phyloP scores from a whole-genome alignment of 1,140 invertebrate genomes.

The Tetragnatha versicolor region DNA sequence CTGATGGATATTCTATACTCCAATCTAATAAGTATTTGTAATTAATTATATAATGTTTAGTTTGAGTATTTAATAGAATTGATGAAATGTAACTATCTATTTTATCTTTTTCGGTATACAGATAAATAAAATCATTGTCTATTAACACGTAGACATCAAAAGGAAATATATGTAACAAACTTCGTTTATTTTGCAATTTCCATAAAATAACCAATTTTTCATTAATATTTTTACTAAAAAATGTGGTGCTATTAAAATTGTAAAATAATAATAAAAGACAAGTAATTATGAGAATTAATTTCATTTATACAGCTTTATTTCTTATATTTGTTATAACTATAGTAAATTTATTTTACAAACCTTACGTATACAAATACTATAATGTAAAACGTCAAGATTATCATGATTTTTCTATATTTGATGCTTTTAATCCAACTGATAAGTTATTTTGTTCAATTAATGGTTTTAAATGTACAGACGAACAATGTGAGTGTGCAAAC shows the following conservation, averaged over 20 bases:
- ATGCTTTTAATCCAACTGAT: not conserved
- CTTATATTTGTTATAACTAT: slow-evolving; percentile 6
- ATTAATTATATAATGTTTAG: slow-evolving; percentile 7
- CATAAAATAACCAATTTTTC: not conserved
- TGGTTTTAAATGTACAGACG: slow-evolving; percentile 12
- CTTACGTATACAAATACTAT: not conserved
- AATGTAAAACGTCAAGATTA: not conserved
- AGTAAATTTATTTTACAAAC: slow-evolving; percentile 33
- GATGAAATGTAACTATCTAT: not conserved
- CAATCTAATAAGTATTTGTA: not conserved
- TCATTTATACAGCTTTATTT: slow-evolving; percentile 30
- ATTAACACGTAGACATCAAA: slow-evolving; percentile 4
- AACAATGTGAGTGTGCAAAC: not conserved
- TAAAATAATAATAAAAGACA: slow-evolving; percentile 39
- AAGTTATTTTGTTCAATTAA: slow-evolving; percentile 21
- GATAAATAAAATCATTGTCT: not conserved
- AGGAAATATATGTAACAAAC: slow-evolving; percentile 9
- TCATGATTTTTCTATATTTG: not conserved
- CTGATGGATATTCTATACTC: not conserved
- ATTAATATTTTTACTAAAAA: not conserved
- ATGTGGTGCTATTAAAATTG: slow-evolving; percentile 3
- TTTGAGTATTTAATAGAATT: not conserved
- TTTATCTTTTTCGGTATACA: not conserved
- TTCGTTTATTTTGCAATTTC: not conserved
- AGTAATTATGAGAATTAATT: slow-evolving; percentile 11